Evolutionary conservation across 1,140 invertebrate species (phyloP).

Genomic region (Drosophila serrata): DNA sequence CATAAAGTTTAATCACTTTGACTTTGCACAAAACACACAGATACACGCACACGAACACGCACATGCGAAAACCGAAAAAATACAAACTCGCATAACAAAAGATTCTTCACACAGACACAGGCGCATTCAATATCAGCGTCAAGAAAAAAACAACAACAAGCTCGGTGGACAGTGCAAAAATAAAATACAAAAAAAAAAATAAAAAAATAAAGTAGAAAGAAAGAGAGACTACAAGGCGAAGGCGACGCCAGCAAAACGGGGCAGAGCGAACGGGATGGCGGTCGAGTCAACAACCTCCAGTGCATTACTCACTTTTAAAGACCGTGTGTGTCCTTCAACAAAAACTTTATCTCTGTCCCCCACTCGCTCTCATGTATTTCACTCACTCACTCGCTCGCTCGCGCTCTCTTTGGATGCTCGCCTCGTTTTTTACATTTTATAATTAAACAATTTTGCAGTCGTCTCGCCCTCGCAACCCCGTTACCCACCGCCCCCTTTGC

Average conservation of each 20-base stretch:
- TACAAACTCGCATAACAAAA: constrained; percentile 75
- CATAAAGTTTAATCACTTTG: constrained; percentile 85
- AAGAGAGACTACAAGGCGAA: constrained; percentile 30
- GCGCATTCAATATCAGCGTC: constrained; percentile 33
- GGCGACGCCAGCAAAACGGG: constrained; percentile 17
- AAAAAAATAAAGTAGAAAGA: constrained; percentile 16
- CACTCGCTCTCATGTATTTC: constrained; percentile 25
- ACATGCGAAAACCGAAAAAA: constrained; percentile 62
- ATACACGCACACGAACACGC: constrained; percentile 2
- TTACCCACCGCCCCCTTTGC: constrained; percentile 1
- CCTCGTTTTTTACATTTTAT: constrained; percentile 78
- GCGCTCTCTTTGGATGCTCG: constrained; percentile 27
- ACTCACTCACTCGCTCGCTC: constrained; percentile 19
- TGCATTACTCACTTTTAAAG: constrained; percentile 85
- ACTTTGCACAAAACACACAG: constrained; percentile 62
- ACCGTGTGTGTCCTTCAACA: constrained; percentile 85
- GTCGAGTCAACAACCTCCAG: constrained; percentile 79
- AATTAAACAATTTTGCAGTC: constrained; percentile 80
- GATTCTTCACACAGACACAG: constrained; percentile 60
- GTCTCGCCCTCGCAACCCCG: constrained; percentile 21
- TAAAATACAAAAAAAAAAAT: constrained; percentile 33
- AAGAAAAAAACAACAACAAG: constrained; percentile 33
- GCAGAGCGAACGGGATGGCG: constrained; percentile 22
- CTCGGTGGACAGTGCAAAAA: constrained; percentile 71
- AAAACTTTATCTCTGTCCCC: constrained; percentile 75